Evolutionary conservation across 2,797 vertebrate species (phyloP).

Genomic region (Myoxocephalus aenaeus): DNA sequence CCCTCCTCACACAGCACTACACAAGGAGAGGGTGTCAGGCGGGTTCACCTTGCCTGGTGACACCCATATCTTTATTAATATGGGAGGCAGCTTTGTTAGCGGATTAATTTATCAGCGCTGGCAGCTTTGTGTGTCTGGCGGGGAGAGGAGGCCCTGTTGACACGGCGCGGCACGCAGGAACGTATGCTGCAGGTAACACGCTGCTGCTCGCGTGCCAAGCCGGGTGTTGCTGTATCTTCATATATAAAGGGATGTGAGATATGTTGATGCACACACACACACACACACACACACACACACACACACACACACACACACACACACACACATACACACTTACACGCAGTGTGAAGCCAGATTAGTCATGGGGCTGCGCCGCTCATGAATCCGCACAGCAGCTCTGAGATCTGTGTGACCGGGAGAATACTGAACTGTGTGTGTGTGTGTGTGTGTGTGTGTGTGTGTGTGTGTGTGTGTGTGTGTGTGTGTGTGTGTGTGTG

Average conservation of each 20-base stretch:
- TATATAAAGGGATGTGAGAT: background rate
- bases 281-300: slow-evolving; percentile 12
- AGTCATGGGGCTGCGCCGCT: slow-evolving; percentile 4
- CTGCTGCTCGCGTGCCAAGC: slow-evolving; percentile 27
- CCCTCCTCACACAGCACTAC: background rate
- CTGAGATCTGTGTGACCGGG: background rate
- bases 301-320: slow-evolving; percentile 13
- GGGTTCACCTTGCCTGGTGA: background rate
- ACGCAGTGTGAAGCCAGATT: slow-evolving; percentile 16
- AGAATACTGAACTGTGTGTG: background rate
- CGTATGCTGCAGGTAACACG: slow-evolving; percentile 28
- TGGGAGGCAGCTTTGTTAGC: slow-evolving; percentile 23
- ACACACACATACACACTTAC: background rate
- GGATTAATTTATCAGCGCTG: background rate
- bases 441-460: background rate
- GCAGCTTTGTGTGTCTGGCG: slow-evolving; percentile 26
- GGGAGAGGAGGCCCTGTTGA: slow-evolving; percentile 34
- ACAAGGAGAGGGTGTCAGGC: slow-evolving; percentile 14
- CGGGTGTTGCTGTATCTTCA: slow-evolving; percentile 20
- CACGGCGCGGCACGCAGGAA: slow-evolving; percentile 4
- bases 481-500: background rate
- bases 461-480: background rate
- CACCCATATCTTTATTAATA: slow-evolving; percentile 26
- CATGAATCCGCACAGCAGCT: slow-evolving; percentile 21
- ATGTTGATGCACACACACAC: background rate